Percentiles rank a stretch among this genome's conserved stretches.
Evolutionary conservation across 2,797 vertebrate species (phyloP).

Genomic region (Amblyopsis hoosieri): DNA sequence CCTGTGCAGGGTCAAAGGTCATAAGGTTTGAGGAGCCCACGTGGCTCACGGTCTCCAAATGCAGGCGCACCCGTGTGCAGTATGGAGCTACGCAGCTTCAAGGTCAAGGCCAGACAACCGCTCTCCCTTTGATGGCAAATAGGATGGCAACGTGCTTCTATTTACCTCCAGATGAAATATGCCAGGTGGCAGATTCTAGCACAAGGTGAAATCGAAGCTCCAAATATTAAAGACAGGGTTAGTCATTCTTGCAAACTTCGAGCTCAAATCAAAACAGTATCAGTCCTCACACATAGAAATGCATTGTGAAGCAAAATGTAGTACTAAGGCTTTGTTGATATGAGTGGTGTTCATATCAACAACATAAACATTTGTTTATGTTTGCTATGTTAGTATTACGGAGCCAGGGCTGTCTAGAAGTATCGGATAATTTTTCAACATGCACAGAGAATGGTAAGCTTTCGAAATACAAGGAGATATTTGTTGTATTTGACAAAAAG

Average conservation of each 20-base stretch:
- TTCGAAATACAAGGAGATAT: no score
- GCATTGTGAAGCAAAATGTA: no score
- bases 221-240: slow-evolving; percentile 14
- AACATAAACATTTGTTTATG: no score
- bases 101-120: slow-evolving; percentile 53
- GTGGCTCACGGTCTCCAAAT: slow-evolving; percentile 32
- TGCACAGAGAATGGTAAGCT: no score
- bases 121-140: slow-evolving; percentile 41
- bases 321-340: no score
- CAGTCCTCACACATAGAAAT: not conserved
- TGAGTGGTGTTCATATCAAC: no score
- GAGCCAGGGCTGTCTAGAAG: no score
- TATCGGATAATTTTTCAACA: no score
- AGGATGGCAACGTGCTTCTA: slow-evolving; percentile 33
- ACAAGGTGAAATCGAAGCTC: slow-evolving; percentile 31
- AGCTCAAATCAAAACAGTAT: not conserved
- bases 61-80: slow-evolving; percentile 22
- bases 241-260: not conserved
- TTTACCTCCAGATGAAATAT: slow-evolving; percentile 44
- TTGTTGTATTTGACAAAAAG: no score
- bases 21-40: slow-evolving; percentile 15
- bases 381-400: no score
- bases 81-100: slow-evolving; percentile 31
- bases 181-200: slow-evolving; percentile 44
- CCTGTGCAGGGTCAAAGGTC: slow-evolving; percentile 33